Conservation (phyloP, 2,113 vertebrate genomes). For the Odocoileus hemionus region DNA sequence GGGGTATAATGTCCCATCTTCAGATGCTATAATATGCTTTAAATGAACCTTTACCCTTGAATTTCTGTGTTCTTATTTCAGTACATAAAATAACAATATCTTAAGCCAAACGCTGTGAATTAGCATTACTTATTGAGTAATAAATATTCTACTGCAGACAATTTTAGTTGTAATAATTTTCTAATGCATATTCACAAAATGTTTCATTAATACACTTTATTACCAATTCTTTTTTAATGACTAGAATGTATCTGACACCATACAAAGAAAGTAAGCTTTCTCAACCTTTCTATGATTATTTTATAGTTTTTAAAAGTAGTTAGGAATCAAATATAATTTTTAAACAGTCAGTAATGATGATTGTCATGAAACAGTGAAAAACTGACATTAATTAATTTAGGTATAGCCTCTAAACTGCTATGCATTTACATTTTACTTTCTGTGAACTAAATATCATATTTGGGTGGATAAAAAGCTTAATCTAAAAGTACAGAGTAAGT, state of each 20-base stretch:
- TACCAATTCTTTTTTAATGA: slow-evolving; percentile 55
- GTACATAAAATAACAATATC: slow-evolving; percentile 55
- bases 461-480: background rate
- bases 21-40: slow-evolving; percentile 25
- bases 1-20: background rate
- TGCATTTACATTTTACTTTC: slow-evolving; percentile 18
- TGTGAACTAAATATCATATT: background rate
- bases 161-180: slow-evolving; percentile 56
- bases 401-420: background rate
- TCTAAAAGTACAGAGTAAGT: background rate
- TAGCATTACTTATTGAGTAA: slow-evolving; percentile 68
- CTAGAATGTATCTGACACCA: slow-evolving; percentile 39
- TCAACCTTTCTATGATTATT: slow-evolving; percentile 29
- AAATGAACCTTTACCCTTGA: slow-evolving; percentile 56
- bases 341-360: slow-evolving; percentile 30
- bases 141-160: slow-evolving; percentile 67
- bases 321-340: slow-evolving; percentile 41
- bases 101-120: slow-evolving; percentile 59
- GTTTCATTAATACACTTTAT: slow-evolving; percentile 65
- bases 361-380: slow-evolving; percentile 17
- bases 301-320: slow-evolving; percentile 23
- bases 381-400: background rate
- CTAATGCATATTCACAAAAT: slow-evolving; percentile 64
- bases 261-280: slow-evolving; percentile 53
- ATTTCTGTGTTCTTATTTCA: slow-evolving; percentile 40